phyloP scores from a whole-genome alignment of 2,888 invertebrate species.

The Aproaerema taeniolella region DNA sequence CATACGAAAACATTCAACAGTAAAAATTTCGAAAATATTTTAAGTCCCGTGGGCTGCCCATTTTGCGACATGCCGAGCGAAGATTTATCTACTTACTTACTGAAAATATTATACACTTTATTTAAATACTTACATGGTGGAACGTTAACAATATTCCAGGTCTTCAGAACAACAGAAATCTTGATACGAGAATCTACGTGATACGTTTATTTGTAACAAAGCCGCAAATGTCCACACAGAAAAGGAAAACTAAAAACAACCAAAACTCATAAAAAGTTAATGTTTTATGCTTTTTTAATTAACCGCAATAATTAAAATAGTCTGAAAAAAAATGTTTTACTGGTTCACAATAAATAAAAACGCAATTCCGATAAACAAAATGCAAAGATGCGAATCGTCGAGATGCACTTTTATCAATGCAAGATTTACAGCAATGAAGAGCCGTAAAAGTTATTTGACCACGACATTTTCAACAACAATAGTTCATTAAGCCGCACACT shows the following conservation, averaged over 20 bases:
- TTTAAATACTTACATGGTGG: no score
- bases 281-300: not conserved
- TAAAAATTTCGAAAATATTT: no score
- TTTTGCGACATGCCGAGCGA: no score
- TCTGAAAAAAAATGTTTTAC: not conserved
- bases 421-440: not conserved
- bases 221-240: slow-evolving; percentile 10
- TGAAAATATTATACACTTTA: no score
- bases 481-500: not conserved
- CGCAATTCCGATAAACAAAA: slow-evolving; percentile 6
- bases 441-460: not conserved
- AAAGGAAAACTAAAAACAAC: not conserved
- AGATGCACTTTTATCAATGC: slow-evolving; percentile 4
- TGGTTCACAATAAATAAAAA: slow-evolving; percentile 4
- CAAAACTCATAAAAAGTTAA: not conserved
- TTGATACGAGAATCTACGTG: no score
- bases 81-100: no score
- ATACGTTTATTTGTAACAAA: no score
- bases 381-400: slow-evolving; percentile 3
- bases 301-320: not conserved
- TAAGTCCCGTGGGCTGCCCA: no score
- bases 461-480: not conserved
- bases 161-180: no score
- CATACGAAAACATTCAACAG: no score
- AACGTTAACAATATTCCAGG: no score